These are phyloP conservation scores for Glaucidium brasilianum DNA, from an alignment of 2,113 vertebrate species.

Conservation along the genomic window DNA sequence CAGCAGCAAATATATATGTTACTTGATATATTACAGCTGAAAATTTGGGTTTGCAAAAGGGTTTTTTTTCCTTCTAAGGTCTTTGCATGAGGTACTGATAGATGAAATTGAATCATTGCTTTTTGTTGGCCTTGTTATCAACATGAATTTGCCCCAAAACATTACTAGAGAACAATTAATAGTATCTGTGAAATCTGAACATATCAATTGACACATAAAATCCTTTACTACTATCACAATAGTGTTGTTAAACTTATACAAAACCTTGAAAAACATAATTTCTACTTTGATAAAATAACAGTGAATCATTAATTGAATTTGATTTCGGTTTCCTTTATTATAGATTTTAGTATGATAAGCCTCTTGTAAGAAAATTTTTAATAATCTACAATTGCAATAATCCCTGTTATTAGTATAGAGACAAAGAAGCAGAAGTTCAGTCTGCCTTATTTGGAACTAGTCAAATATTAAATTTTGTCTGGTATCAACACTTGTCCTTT, in stretches of 20 bases:
- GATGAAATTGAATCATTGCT: background rate
- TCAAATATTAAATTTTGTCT: background rate
- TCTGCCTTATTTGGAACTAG: background rate
- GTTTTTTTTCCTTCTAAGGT: background rate
- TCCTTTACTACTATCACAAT: background rate
- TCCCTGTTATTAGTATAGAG: background rate
- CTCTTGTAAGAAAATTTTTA: background rate
- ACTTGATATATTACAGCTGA: background rate
- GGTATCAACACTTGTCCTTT: background rate
- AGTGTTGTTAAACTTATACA: background rate
- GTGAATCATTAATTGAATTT: background rate
- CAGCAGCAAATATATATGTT: background rate
- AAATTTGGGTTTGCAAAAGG: background rate
- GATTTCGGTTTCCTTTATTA: background rate
- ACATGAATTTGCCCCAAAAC: background rate
- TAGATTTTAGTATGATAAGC: background rate
- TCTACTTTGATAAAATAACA: background rate
- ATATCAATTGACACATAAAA: background rate
- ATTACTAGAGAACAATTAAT: background rate
- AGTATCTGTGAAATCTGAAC: background rate
- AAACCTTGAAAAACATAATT: background rate
- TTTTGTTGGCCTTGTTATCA: background rate
- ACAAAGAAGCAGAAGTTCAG: background rate
- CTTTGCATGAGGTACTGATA: background rate
- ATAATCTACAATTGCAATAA: background rate